phyloP scores from a whole-genome alignment of 1,140 invertebrate genomes.

The Pinna nobilis region DNA sequence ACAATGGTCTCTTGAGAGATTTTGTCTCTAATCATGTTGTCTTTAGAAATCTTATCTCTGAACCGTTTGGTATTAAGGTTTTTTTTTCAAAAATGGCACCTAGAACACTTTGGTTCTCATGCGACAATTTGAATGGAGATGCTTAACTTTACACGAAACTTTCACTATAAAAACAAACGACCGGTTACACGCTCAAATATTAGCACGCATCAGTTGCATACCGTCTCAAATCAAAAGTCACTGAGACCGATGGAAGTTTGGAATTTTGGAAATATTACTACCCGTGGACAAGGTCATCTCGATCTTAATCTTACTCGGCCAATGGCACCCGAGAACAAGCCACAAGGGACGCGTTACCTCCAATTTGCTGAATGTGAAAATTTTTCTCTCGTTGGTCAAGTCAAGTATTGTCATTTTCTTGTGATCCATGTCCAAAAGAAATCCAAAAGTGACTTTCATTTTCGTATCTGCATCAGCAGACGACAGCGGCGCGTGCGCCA shows the following conservation, averaged over 20 bases:
- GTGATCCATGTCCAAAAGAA: conserved; percentile 46
- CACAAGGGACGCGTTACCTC: conserved; percentile 38
- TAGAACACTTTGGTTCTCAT: too few relatives aligned
- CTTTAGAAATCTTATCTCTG: too few relatives aligned
- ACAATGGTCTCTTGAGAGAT: too few relatives aligned
- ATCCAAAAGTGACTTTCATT: conserved; percentile 38
- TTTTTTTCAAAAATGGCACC: too few relatives aligned
- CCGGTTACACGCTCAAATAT: too few relatives aligned
- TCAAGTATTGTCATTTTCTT: conserved; percentile 40
- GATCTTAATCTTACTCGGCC: conserved; percentile 54
- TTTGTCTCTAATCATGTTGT: too few relatives aligned
- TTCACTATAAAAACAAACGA: too few relatives aligned
- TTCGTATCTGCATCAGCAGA: conserved; percentile 31
- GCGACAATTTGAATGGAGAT: too few relatives aligned
- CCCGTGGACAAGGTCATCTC: conserved; percentile 46
- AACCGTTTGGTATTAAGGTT: too few relatives aligned
- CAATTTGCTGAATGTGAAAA: conserved; percentile 44
- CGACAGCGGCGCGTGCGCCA: conserved; percentile 36
- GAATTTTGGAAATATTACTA: conserved; percentile 31
- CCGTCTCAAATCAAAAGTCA: not conserved
- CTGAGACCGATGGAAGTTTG: conserved; percentile 3
- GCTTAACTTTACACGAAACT: too few relatives aligned
- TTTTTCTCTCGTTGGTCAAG: conserved; percentile 30
- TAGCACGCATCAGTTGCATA: too few relatives aligned
- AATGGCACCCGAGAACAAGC: conserved; percentile 55